Evolutionary conservation across 2,113 vertebrate species (phyloP).

Genomic region (Raja brachyura): DNA sequence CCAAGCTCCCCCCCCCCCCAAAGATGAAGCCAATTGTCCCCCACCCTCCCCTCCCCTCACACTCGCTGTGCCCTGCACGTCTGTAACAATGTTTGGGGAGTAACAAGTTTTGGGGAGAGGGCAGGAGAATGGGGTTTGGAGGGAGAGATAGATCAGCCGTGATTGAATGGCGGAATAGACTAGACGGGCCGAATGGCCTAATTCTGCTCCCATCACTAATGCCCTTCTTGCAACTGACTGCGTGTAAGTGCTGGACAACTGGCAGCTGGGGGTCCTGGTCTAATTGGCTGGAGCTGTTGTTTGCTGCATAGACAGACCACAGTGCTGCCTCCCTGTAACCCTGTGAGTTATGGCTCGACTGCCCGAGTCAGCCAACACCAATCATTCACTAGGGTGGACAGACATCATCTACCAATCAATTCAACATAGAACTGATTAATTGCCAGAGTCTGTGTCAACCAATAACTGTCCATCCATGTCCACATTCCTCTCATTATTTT

Average conservation of each 20-base stretch:
- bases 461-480: neutral
- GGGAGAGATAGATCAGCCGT: too few species aligned
- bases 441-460: neutral
- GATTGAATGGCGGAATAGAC: too few species aligned
- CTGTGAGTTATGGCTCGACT: neutral
- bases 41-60: neutral
- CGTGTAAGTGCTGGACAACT: neutral
- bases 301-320: too few species aligned
- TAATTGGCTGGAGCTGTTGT: neutral
- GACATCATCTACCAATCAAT: neutral
- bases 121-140: too few species aligned
- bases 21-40: neutral
- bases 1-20: neutral
- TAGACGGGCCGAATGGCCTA: too few species aligned
- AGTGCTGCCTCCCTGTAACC: neutral
- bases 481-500: neutral
- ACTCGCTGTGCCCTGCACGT: neutral
- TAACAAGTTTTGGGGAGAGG: too few species aligned
- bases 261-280: neutral
- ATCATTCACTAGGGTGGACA: neutral
- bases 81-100: too few species aligned
- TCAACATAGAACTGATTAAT: neutral
- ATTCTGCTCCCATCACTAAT: too few species aligned
- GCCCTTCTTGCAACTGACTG: too few species aligned
- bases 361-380: neutral